Evolutionary conservation across 2,888 invertebrate genomes (phyloP).

Genomic region (Cheilosia variabilis): DNA sequence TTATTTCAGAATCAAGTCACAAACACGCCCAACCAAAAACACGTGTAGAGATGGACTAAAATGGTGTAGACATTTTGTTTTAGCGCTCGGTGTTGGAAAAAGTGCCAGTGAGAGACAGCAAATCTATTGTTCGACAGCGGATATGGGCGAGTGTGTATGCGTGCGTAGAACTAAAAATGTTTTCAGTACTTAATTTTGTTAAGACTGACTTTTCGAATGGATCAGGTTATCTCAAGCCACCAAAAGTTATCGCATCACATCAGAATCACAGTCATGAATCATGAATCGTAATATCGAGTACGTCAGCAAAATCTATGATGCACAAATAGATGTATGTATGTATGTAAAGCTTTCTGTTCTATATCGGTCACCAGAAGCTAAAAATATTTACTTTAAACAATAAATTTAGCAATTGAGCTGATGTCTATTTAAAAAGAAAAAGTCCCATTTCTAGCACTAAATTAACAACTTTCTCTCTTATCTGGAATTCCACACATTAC

Average conservation of each 20-base stretch:
- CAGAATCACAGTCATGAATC: too few relatives aligned
- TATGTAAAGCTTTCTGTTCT: too few relatives aligned
- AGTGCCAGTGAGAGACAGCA: constrained; percentile 30
- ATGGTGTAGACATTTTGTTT: constrained; percentile 67
- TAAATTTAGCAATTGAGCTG: too few relatives aligned
- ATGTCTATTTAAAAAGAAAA: too few relatives aligned
- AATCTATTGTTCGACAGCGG: neutral
- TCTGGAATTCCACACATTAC: too few relatives aligned
- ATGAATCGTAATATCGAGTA: too few relatives aligned
- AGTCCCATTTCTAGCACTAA: too few relatives aligned
- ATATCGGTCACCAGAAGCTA: too few relatives aligned
- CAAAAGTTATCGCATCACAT: neutral
- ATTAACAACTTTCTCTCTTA: too few relatives aligned
- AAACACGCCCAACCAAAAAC: constrained; percentile 62
- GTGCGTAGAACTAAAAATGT: constrained; percentile 3
- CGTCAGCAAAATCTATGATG: too few relatives aligned
- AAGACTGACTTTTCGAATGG: constrained; percentile 13
- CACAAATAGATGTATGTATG: too few relatives aligned
- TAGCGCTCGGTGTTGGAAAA: constrained; percentile 29
- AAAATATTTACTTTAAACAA: too few relatives aligned
- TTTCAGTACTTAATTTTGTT: constrained; percentile 7
- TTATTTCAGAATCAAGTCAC: constrained; percentile 31
- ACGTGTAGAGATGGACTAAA: constrained; percentile 68
- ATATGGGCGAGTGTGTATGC: neutral
- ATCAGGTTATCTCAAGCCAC: constrained; percentile 4